These are phyloP conservation scores for Nasonia longicornis DNA, from an alignment of 1,140 invertebrate genomes.

Conservation along the genomic window DNA sequence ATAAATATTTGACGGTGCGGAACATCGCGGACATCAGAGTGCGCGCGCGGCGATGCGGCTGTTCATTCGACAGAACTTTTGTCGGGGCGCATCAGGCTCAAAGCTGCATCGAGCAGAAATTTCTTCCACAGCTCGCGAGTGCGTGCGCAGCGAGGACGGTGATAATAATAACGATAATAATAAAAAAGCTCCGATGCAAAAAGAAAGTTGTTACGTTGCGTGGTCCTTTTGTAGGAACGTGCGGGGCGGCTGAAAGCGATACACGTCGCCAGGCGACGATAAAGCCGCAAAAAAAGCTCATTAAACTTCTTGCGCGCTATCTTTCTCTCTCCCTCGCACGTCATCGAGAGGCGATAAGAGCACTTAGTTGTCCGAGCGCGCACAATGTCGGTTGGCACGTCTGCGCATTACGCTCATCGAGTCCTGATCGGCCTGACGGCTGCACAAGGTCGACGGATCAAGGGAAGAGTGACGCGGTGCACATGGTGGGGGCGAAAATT, in stretches of 20 bases:
- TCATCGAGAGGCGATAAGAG: slow-evolving; percentile 41
- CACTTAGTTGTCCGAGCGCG: slow-evolving; percentile 52
- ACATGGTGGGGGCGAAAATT: too few relatives aligned
- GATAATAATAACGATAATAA: not conserved
- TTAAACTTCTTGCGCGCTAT: slow-evolving; percentile 12
- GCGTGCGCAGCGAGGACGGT: not conserved
- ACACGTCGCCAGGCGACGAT: not conserved
- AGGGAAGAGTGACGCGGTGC: slow-evolving; percentile 16
- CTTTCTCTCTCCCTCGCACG: not conserved
- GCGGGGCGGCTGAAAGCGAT: slow-evolving; percentile 12
- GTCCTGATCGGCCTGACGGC: slow-evolving; percentile 51
- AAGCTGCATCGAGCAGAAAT: slow-evolving; percentile 3
- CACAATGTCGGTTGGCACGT: slow-evolving; percentile 48
- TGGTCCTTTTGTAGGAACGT: not conserved
- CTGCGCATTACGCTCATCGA: slow-evolving; percentile 51
- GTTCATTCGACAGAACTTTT: not conserved
- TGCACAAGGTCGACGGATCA: slow-evolving; percentile 49
- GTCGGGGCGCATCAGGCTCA: not conserved
- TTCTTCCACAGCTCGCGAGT: not conserved
- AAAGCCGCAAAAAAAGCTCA: slow-evolving; percentile 11
- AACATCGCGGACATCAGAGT: too few relatives aligned
- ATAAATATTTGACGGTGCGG: too few relatives aligned
- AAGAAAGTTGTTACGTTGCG: not conserved
- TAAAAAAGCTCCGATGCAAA: not conserved
- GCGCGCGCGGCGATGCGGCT: too few relatives aligned